These are phyloP conservation scores for Lethocerus indicus DNA, from an alignment of 1,140 invertebrate genomes.

Conservation along the genomic window DNA sequence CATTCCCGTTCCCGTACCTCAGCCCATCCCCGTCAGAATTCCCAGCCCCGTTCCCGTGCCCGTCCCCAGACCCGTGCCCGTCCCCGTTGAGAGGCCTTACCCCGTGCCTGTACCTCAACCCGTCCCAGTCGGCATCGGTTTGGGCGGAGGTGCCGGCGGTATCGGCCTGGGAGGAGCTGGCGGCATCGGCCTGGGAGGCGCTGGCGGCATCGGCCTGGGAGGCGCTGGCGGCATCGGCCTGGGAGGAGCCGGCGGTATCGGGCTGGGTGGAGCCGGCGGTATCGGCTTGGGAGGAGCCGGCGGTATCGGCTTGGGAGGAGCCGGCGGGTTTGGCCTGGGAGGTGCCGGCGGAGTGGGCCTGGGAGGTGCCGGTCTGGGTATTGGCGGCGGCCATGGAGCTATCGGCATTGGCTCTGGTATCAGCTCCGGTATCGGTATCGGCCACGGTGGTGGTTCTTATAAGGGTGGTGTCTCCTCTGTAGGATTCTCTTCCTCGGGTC, in stretches of 20 bases:
- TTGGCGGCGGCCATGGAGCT: no score
- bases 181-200: neutral
- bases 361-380: neutral
- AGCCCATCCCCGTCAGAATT: neutral
- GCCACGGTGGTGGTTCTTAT: neutral
- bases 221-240: neutral
- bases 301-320: neutral
- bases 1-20: neutral
- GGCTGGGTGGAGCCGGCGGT: neutral
- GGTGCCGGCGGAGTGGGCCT: neutral
- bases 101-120: slow-evolving; percentile 10
- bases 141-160: neutral
- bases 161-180: neutral
- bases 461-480: no score
- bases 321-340: neutral
- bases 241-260: neutral
- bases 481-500: no score
- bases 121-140: neutral
- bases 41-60: neutral
- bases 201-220: neutral
- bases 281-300: neutral
- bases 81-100: slow-evolving; percentile 14
- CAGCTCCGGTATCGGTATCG: neutral
- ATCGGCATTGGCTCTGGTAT: neutral
- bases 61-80: neutral